phyloP scores from a whole-genome alignment of 2,888 invertebrate genomes.

The Scaptomyza cyrtandrae region DNA sequence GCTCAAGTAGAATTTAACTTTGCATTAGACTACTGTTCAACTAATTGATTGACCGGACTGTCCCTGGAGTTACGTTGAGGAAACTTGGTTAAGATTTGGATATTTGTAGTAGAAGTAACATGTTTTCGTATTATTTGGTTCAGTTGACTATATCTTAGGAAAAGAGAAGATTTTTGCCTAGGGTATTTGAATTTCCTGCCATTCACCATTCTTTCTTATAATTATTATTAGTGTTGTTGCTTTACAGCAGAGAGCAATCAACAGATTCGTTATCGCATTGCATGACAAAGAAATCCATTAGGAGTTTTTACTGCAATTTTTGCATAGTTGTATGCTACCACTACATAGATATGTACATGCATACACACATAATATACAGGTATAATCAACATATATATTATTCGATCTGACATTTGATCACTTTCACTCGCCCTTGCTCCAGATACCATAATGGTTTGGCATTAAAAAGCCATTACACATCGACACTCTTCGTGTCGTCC shows the following conservation, averaged over 20 bases:
- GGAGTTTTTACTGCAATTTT: conserved; percentile 45
- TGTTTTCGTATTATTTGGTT: background rate
- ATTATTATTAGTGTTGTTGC: conserved; percentile 52
- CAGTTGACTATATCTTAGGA: background rate
- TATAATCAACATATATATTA: conserved; percentile 7
- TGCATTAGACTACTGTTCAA: background rate
- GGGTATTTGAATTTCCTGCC: conserved; percentile 27
- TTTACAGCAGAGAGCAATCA: conserved; percentile 48
- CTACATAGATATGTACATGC: too few relatives aligned
- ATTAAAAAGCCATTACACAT: conserved; percentile 59
- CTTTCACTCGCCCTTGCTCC: conserved; percentile 65
- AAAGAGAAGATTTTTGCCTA: conserved; percentile 2
- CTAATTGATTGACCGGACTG: background rate
- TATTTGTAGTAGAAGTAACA: background rate
- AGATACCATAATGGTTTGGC: conserved; percentile 12
- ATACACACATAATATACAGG: too few relatives aligned
- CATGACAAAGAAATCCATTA: conserved; percentile 54
- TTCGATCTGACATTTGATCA: conserved; percentile 4
- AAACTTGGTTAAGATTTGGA: background rate
- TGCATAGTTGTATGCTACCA: conserved; percentile 44
- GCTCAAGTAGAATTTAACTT: background rate
- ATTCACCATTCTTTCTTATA: background rate
- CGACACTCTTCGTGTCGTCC: background rate
- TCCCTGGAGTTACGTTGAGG: background rate
- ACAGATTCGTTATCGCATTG: conserved; percentile 55